Percentiles rank a stretch among this genome's conserved stretches.
These are phyloP conservation scores for Scrobipalpa atriplicella DNA, from an alignment of 2,888 invertebrate genomes.

Conservation along the genomic window DNA sequence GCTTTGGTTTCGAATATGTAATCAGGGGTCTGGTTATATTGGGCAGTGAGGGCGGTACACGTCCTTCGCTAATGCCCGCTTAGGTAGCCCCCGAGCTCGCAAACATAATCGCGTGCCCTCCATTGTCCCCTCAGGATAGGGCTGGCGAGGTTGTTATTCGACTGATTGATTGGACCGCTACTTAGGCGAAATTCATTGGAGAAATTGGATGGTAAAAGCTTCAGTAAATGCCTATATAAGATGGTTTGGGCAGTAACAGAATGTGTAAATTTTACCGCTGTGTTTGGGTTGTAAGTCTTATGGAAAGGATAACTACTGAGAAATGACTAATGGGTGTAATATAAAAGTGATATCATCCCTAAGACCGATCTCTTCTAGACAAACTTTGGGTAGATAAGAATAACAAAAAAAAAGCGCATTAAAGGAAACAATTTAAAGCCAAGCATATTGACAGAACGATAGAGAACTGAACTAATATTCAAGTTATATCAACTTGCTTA, in stretches of 20 bases:
- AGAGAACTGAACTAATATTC: too few relatives aligned
- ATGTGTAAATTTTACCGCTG: background rate
- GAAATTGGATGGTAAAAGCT: constrained; percentile 20
- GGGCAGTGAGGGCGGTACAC: constrained; percentile 61
- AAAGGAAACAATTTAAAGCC: too few relatives aligned
- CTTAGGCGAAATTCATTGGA: constrained; percentile 39
- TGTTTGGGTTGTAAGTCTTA: background rate
- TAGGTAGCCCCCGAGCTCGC: constrained; percentile 67
- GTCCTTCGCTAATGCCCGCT: constrained; percentile 77
- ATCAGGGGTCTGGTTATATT: constrained; percentile 49
- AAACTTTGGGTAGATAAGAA: too few relatives aligned
- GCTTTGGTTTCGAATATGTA: constrained; percentile 34
- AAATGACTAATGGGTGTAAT: too few relatives aligned
- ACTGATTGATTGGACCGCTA: constrained; percentile 65
- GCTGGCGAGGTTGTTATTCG: constrained; percentile 49
- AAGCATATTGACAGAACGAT: too few relatives aligned
- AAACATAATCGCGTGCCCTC: constrained; percentile 72
- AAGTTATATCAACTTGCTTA: too few relatives aligned
- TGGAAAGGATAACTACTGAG: too few relatives aligned
- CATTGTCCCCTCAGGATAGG: constrained; percentile 61
- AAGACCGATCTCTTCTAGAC: too few relatives aligned
- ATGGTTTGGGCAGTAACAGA: background rate
- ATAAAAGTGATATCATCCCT: too few relatives aligned
- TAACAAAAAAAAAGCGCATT: too few relatives aligned
- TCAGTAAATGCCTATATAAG: background rate